Conservation (phyloP, 2,113 vertebrate genomes). For the Amazona vittata region DNA sequence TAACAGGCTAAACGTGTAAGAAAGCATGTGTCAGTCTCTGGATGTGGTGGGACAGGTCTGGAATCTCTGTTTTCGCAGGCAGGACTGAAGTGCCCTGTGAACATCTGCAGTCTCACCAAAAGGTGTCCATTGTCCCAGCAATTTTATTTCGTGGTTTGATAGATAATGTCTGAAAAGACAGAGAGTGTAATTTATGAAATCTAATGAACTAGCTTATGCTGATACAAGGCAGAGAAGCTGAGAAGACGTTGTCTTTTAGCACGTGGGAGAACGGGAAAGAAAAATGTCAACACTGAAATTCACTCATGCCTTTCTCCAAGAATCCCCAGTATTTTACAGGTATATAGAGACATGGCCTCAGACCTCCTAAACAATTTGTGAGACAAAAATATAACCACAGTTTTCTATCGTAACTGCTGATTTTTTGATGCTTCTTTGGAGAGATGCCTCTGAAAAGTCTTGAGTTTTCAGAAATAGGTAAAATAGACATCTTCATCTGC, state of each 20-base stretch:
- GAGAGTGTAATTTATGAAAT: background rate
- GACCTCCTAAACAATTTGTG: background rate
- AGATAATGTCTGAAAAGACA: background rate
- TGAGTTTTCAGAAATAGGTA: background rate
- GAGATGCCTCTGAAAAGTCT: background rate
- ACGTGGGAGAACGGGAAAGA: background rate
- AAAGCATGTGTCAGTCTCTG: background rate
- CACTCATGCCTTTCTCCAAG: background rate
- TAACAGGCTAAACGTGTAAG: background rate
- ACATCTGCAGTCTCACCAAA: background rate
- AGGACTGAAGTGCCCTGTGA: background rate
- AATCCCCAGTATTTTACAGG: background rate
- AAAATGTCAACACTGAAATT: background rate
- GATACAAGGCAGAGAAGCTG: background rate
- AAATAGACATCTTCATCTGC: background rate
- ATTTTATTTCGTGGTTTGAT: background rate
- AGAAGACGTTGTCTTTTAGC: background rate
- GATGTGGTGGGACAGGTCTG: background rate
- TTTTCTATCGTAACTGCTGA: background rate
- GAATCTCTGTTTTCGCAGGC: background rate
- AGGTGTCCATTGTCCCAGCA: background rate
- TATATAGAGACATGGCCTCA: background rate
- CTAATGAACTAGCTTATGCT: background rate
- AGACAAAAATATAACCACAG: background rate
- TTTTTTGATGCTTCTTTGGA: background rate